A percentile compares a stretch with the other conserved stretches of the same genome.
phyloP scores from a whole-genome alignment of 2,113 vertebrate species.

The Leucopsar rothschildi region DNA sequence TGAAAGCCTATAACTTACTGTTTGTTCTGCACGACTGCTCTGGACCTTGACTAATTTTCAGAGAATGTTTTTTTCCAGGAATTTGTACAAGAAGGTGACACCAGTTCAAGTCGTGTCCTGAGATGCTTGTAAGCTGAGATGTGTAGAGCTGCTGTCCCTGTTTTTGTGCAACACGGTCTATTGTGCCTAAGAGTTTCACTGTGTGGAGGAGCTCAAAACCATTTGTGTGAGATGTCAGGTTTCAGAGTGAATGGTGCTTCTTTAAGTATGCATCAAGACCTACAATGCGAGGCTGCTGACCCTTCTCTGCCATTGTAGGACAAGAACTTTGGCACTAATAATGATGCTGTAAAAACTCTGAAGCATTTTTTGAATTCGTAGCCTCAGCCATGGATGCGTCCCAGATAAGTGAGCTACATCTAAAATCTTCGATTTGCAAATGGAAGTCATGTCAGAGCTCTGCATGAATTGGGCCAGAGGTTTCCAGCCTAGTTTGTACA shows the following conservation, averaged over 20 bases:
- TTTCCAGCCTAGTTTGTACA: background rate
- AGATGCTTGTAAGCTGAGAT: conserved; percentile 58
- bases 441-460: background rate
- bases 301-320: background rate
- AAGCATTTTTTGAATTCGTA: background rate
- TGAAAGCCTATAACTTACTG: background rate
- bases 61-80: conserved; percentile 44
- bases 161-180: conserved; percentile 41
- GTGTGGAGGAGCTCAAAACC: background rate
- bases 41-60: conserved; percentile 39
- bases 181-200: background rate
- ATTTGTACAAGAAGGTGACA: background rate
- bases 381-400: background rate
- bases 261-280: conserved; percentile 5
- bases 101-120: conserved; percentile 27
- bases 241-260: conserved; percentile 10
- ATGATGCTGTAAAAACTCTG: background rate
- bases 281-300: background rate
- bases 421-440: background rate
- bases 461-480: background rate
- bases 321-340: background rate
- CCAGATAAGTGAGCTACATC: background rate
- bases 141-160: background rate
- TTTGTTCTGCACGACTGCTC: conserved; percentile 42
- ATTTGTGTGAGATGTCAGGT: conserved; percentile 31